Evolutionary conservation across 2,888 invertebrate genomes (phyloP).

Genomic region (Mesorhabditis belari): DNA sequence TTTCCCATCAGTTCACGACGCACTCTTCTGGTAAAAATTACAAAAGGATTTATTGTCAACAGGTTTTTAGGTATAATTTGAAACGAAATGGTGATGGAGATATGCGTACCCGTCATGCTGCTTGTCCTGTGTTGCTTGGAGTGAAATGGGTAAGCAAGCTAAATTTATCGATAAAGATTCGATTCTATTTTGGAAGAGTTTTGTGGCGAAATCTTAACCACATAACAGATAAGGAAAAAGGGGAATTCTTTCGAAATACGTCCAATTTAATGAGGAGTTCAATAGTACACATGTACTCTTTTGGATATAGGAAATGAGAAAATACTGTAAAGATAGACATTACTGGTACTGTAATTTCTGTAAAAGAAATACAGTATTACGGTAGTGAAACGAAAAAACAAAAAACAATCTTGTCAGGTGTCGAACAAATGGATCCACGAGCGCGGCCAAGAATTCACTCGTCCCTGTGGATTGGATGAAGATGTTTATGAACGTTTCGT

Average conservation of each 20-base stretch:
- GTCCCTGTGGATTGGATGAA: conserved; percentile 57
- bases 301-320: neutral
- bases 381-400: neutral
- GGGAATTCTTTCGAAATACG: too few species aligned
- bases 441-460: conserved; percentile 74
- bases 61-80: conserved; percentile 53
- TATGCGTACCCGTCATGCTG: conserved; percentile 82
- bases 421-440: conserved; percentile 91
- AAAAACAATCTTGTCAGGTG: conserved; percentile 58
- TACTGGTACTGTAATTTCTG: too few species aligned
- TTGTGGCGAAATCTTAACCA: neutral
- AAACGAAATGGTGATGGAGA: conserved; percentile 85
- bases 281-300: neutral
- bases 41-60: conserved; percentile 2
- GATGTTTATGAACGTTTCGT: conserved; percentile 35
- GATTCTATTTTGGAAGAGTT: conserved; percentile 59
- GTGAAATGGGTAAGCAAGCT: conserved; percentile 84
- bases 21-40: conserved; percentile 51
- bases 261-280: too few species aligned
- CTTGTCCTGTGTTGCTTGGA: conserved; percentile 90
- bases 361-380: too few species aligned
- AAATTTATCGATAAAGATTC: too few species aligned
- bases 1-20: conserved; percentile 69
- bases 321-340: too few species aligned
- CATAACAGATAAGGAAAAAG: neutral